Evolutionary conservation across 2,113 vertebrate genomes (phyloP).

Genomic region (Rhegmatorhina hoffmannsi): DNA sequence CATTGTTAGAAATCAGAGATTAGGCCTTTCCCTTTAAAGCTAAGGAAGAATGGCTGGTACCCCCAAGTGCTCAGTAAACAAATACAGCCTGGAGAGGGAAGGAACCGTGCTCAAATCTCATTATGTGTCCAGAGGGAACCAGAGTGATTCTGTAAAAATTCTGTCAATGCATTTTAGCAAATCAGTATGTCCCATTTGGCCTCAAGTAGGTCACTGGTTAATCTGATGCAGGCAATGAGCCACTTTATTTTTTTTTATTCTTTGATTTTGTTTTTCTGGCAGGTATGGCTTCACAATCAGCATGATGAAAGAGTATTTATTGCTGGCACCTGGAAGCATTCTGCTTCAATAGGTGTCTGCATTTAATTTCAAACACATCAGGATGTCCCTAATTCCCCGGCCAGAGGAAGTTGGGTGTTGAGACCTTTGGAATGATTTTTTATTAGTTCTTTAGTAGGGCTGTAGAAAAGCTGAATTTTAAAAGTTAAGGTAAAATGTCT

Average conservation of each 20-base stretch:
- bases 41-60: background rate
- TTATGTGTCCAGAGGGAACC: background rate
- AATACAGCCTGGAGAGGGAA: background rate
- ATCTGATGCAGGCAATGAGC: background rate
- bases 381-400: background rate
- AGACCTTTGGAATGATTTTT: conserved; percentile 1
- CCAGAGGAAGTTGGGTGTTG: background rate
- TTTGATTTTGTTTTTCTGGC: conserved; percentile 37
- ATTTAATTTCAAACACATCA: conserved; percentile 16
- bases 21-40: background rate
- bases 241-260: background rate
- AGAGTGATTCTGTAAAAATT: background rate
- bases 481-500: background rate
- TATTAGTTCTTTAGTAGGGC: background rate
- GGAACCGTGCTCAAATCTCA: background rate
- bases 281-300: background rate
- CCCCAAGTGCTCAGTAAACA: background rate
- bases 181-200: background rate
- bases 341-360: background rate
- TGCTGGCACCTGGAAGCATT: conserved; percentile 13
- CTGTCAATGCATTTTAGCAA: background rate
- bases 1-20: background rate
- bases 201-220: conserved; percentile 19
- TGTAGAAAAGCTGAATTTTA: background rate
- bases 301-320: conserved; percentile 10